A percentile compares a stretch with the other conserved stretches of the same genome.
phyloP scores from a whole-genome alignment of 2,888 invertebrate genomes.

The Dynastes maya region DNA sequence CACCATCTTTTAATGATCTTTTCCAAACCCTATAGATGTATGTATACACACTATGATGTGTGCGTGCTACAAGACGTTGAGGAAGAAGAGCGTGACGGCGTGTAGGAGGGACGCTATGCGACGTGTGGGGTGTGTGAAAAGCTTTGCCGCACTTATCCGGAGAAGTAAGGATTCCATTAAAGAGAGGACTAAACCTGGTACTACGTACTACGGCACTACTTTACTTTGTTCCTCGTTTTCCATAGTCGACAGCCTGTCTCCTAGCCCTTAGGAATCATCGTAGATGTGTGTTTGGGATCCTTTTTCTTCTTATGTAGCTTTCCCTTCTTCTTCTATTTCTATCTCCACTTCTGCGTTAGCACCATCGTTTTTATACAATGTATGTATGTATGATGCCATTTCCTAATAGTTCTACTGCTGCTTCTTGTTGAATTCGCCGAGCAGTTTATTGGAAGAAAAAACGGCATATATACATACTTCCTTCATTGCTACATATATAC shows the following conservation, averaged over 20 bases:
- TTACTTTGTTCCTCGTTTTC: constrained; percentile 20
- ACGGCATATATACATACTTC: background rate
- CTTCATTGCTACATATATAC: background rate
- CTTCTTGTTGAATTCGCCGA: background rate
- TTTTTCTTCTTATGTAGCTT: background rate
- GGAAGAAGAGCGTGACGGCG: constrained; percentile 63
- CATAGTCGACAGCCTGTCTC: constrained; percentile 26
- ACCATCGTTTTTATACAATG: background rate
- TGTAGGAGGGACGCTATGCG: constrained; percentile 52
- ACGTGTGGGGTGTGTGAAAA: constrained; percentile 51
- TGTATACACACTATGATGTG: constrained; percentile 47
- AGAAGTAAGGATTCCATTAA: constrained; percentile 66
- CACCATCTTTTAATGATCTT: no score
- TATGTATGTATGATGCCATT: constrained; percentile 3
- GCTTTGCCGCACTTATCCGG: constrained; percentile 63
- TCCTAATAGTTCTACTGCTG: background rate
- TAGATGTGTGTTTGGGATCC: background rate
- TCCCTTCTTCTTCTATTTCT: background rate
- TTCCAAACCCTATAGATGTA: constrained; percentile 2
- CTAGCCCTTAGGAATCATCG: constrained; percentile 1
- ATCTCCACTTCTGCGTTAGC: no score
- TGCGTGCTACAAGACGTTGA: constrained; percentile 44
- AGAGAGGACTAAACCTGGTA: constrained; percentile 56
- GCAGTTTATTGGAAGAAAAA: background rate
- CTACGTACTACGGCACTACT: constrained; percentile 19